phyloP scores from a whole-genome alignment of 2,888 invertebrate species.

The Thymelicus sylvestris region DNA sequence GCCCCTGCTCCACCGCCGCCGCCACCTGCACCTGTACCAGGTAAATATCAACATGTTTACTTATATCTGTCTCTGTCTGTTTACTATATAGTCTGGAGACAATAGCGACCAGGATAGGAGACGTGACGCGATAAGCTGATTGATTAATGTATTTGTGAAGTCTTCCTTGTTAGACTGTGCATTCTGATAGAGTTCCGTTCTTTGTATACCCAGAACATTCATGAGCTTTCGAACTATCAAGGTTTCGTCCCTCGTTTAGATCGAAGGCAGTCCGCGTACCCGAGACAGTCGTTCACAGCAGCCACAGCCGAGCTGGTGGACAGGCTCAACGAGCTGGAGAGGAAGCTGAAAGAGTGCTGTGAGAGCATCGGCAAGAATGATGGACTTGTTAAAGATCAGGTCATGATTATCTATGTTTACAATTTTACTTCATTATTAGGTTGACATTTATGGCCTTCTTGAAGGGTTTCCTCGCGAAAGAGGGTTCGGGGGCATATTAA shows the following conservation, averaged over 20 bases:
- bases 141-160: no score
- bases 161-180: no score
- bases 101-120: no score
- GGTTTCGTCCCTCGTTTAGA: constrained; percentile 20
- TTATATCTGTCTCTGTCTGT: background rate
- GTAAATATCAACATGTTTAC: background rate
- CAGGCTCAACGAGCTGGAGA: constrained; percentile 61
- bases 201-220: no score
- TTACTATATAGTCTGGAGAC: no score
- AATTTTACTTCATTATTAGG: no score
- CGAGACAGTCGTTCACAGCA: constrained; percentile 39
- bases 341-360: constrained; percentile 61
- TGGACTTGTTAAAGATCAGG: constrained; percentile 60
- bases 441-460: no score
- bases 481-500: no score
- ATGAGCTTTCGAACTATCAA: background rate
- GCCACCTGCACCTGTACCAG: constrained; percentile 17
- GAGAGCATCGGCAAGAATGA: constrained; percentile 56
- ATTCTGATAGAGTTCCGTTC: no score
- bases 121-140: no score
- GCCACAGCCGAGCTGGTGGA: constrained; percentile 48
- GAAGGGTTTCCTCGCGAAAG: no score
- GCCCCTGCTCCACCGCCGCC: background rate
- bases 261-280: constrained; percentile 40
- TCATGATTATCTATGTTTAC: constrained; percentile 10